Evolutionary conservation across 2,888 invertebrate genomes (phyloP), one percentile per base, ranked within the genome.

Genomic region (Torymus texanus): DNA sequence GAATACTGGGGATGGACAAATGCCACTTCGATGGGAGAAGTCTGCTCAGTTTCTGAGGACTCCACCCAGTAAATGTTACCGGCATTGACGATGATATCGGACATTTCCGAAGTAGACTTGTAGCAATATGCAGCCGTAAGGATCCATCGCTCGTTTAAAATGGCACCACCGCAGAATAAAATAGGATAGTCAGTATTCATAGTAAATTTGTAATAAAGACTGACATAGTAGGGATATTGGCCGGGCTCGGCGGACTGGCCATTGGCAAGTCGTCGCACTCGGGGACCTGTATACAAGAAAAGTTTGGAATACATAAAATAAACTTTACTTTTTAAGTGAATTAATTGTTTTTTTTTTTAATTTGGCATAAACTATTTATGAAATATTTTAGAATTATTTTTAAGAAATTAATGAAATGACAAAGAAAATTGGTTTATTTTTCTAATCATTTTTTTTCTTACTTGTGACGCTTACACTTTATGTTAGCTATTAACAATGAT

Each of bases 221-320:
- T 91, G 0, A 91, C 90, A 68, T 91, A 91, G 83, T 90, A 91
- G 0, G 92, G 92, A 5, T 90, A 91, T 5, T 89, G 80, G 51
- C 91, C 90, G 55, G 86, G 85, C 0, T 13, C 56, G 0, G 91
- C 91, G 0, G 91, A 83, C 2, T 13, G 2, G 4, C 88, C 88
- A 62, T 86, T 87, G 5, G 85, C 84, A 16, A 88, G 79, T 14
- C 84, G 84, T 2, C 56, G 16, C 1, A 55, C 50, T 4, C 41
- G 55, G 3, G 66, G 24, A 21, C 3, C 74, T 62, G 24, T 2
- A 51, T 65, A n/a, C n/a, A n/a, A n/a, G n/a, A n/a, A n/a, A n/a
- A n/a, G n/a, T n/a, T n/a, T n/a, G n/a, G n/a, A n/a, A n/a, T n/a
- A n/a, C n/a, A n/a, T n/a, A n/a, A n/a, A n/a, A n/a, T n/a, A n/a